Percentiles rank a stretch among this genome's conserved stretches.
Evolutionary conservation across 2,888 invertebrate genomes (phyloP).

Genomic region (Prenolepis imparis): DNA sequence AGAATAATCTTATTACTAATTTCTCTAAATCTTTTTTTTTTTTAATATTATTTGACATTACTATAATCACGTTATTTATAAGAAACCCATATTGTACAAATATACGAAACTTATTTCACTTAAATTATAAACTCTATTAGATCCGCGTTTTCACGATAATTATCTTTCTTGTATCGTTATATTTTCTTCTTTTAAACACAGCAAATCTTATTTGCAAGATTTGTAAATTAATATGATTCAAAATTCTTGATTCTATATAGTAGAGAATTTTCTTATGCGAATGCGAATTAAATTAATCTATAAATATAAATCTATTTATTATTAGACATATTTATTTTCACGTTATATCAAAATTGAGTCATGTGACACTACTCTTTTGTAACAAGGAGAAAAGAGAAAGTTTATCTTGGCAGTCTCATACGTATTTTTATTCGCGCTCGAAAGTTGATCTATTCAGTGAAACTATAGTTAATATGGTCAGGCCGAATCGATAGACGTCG

Average conservation of each 20-base stretch:
- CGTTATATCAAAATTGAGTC: neutral
- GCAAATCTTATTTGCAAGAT: neutral
- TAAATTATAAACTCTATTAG: constrained; percentile 4
- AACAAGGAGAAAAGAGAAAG: neutral
- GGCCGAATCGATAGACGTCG: constrained; percentile 30
- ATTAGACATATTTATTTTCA: neutral
- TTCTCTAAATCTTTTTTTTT: neutral
- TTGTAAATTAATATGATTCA: neutral
- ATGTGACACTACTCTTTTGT: neutral
- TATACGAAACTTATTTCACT: neutral
- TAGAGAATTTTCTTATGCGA: neutral
- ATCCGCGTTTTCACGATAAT: neutral
- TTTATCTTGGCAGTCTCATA: neutral
- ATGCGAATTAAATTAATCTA: neutral
- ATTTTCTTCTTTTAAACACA: neutral
- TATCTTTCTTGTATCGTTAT: neutral
- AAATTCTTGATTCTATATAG: neutral
- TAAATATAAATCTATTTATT: constrained; percentile 2
- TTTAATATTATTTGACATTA: neutral
- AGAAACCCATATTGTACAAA: neutral
- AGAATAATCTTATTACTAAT: neutral
- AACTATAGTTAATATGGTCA: constrained; percentile 13
- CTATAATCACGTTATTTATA: neutral
- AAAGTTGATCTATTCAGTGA: constrained; percentile 12
- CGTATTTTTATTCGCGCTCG: constrained; percentile 27